Base-by-base conservation (phyloP, 1,140 invertebrate genomes). In the Panulirus ornatus region DNA sequence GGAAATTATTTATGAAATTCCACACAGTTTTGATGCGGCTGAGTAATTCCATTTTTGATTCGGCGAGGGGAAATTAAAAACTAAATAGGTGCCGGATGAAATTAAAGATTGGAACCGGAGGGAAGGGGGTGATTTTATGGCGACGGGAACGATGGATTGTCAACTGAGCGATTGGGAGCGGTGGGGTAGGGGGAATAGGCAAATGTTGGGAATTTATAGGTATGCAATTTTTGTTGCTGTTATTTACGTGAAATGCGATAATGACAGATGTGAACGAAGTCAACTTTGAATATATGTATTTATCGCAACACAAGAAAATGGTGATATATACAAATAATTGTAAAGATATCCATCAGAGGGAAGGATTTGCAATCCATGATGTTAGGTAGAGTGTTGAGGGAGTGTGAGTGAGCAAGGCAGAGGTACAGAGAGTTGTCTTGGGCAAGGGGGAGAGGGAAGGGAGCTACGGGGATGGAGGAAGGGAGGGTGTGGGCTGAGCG, bases 1-100 rank as follows among this genome's bases (percentile, higher is more conserved):
- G 87, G 87, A 89, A 89, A 89, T 89, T 89, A 89, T 89, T 89
- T 89, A 89, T 89, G 87, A 89, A 89, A 89, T 89, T 89, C 87
- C 87, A 82, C 78, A 73, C 87, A 89, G 87, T 89, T 89, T 89
- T 89, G 87, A 89, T 89, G 87, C 87, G 63, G 86, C 58, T 54
- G 87, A 83, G 87, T 89, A 89, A 89, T 89, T 89, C 87, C 79
- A 89, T 89, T 89, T 89, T 89, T 89, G 87, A 89, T 89, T 89
- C 87, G 51, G 38, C 75, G 78, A 58, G 63, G 78, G 63, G 79
- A 89, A 89, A 89, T 89, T 82, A 89, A 89, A 88, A 75, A 79
- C 87, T 82, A 73, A 79, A 79, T 71, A 83, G 87, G 87, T 73
- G 87, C 78, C 58, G 87, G 87, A 58, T 82, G 79, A 83, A 83